phyloP scores from a whole-genome alignment of 2,888 invertebrate genomes.

The Thalpophila matura region DNA sequence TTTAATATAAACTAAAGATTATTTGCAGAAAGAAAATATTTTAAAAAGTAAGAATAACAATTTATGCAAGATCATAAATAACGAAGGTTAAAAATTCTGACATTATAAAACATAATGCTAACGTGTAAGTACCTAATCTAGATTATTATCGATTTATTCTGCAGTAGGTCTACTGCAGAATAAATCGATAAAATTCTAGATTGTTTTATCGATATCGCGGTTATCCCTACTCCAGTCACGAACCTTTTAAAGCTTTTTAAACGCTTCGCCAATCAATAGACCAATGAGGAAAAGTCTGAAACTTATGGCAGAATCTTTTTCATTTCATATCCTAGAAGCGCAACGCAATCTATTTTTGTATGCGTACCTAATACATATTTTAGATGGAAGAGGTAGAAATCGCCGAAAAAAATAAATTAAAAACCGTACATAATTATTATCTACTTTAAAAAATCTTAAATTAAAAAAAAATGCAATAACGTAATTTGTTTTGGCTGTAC shows the following conservation, averaged over 20 bases:
- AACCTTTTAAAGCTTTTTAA: constrained; percentile 29
- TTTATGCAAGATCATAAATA: too few relatives aligned
- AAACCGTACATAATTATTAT: neutral
- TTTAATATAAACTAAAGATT: neutral
- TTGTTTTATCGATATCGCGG: constrained; percentile 23
- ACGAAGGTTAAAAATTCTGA: too few relatives aligned
- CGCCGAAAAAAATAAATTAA: constrained; percentile 4
- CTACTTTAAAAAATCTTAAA: constrained; percentile 12
- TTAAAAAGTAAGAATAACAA: neutral
- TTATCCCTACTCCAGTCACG: constrained; percentile 37
- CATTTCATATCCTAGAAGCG: too few relatives aligned
- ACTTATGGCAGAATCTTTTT: too few relatives aligned
- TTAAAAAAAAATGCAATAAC: neutral
- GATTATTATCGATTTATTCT: too few relatives aligned
- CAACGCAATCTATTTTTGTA: too few relatives aligned
- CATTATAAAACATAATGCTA: neutral
- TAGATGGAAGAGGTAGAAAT: neutral
- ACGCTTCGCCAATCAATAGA: constrained; percentile 4
- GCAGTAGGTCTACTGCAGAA: too few relatives aligned
- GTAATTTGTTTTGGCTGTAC: neutral
- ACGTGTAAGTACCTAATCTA: too few relatives aligned
- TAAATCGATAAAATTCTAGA: neutral
- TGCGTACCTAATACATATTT: too few relatives aligned
- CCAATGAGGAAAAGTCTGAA: neutral
- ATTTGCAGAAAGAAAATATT: neutral